These are phyloP conservation scores for Zeugodacus cucurbitae DNA, from an alignment of 1,140 invertebrate genomes.

Conservation along the genomic window DNA sequence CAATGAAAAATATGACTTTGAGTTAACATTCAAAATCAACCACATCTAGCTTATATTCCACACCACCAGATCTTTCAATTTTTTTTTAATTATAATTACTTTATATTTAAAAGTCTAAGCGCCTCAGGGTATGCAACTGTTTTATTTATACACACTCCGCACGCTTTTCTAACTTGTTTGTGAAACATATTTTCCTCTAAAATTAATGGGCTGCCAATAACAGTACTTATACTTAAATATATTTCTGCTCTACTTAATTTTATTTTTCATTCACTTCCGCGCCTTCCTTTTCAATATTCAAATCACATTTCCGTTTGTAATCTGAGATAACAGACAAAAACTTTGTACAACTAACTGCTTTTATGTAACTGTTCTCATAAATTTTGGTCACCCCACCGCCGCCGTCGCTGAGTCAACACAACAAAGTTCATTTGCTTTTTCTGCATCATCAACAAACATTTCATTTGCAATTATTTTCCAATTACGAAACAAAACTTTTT, in stretches of 20 bases:
- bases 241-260: not conserved
- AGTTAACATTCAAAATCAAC: too few relatives aligned
- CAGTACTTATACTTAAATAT: not conserved
- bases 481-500: slow-evolving; percentile 37
- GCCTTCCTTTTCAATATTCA: slow-evolving; percentile 20
- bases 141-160: not conserved
- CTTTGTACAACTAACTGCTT: not conserved
- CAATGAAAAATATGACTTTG: too few relatives aligned
- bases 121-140: not conserved
- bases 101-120: not conserved
- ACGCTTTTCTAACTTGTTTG: not conserved
- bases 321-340: slow-evolving; percentile 1
- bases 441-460: slow-evolving; percentile 32
- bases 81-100: not conserved
- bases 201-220: not conserved
- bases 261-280: not conserved
- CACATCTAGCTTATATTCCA: too few relatives aligned
- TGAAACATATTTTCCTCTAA: not conserved
- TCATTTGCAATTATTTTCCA: slow-evolving; percentile 37
- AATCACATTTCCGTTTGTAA: slow-evolving; percentile 37
- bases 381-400: not conserved
- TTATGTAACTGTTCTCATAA: not conserved
- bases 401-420: not conserved
- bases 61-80: not conserved
- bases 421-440: slow-evolving; percentile 20